phyloP scores from a whole-genome alignment of 2,797 vertebrate genomes.

The Iguana delicatissima region DNA sequence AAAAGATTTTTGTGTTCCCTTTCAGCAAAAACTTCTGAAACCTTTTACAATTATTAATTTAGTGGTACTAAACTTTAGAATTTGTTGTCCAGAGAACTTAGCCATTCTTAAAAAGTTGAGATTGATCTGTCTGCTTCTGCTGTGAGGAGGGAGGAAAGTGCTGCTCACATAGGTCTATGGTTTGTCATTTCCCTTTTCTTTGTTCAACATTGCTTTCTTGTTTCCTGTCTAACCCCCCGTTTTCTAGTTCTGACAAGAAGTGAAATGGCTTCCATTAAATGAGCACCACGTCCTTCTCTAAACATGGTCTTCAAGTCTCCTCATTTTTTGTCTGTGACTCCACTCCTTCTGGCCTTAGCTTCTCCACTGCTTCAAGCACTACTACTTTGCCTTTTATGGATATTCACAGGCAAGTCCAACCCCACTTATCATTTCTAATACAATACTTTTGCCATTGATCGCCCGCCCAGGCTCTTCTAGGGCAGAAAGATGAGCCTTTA shows the following conservation, averaged over 20 bases:
- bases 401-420: constrained; percentile 22
- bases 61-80: not conserved
- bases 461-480: not conserved
- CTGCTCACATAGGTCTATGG: not conserved
- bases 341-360: not conserved
- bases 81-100: not conserved
- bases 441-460: not conserved
- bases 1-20: not conserved
- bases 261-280: constrained; percentile 5
- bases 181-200: not conserved
- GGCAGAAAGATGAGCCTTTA: constrained; percentile 15
- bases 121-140: not conserved
- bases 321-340: not conserved
- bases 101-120: not conserved
- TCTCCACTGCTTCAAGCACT: not conserved
- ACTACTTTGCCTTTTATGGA: constrained; percentile 2
- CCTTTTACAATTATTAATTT: not conserved
- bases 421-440: constrained; percentile 18
- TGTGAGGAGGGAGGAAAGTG: not conserved
- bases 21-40: not conserved
- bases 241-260: constrained; percentile 4
- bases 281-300: not conserved
- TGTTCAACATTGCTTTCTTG: not conserved
- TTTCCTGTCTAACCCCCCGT: not conserved
- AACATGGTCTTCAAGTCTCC: not conserved